Evolutionary conservation across 2,888 invertebrate species (phyloP).

Genomic region (Scaptomyza polygonia): DNA sequence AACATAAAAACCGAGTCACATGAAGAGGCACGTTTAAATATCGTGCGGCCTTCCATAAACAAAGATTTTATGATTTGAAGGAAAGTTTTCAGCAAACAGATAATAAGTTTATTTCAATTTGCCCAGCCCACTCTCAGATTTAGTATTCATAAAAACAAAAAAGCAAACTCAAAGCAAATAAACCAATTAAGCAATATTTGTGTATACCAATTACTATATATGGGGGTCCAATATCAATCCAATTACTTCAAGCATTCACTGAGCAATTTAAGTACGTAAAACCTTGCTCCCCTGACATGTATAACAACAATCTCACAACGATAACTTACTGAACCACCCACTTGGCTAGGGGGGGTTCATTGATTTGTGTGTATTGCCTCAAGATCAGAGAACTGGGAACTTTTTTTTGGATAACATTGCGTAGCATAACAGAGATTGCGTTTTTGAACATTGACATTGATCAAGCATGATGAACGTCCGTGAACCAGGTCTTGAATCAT

Average conservation of each 20-base stretch:
- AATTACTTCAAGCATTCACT: conserved; percentile 29
- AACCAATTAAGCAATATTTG: conserved; percentile 56
- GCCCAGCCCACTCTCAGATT: conserved; percentile 30
- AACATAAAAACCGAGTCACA: conserved; percentile 11
- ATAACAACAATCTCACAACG: conserved; percentile 7
- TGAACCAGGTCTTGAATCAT: conserved; percentile 43
- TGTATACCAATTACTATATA: conserved; percentile 27
- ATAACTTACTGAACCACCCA: conserved; percentile 11
- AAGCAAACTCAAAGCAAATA: conserved; percentile 52
- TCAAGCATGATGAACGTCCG: conserved; percentile 45
- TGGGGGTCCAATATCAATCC: conserved; percentile 24
- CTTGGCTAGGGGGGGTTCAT: conserved; percentile 43
- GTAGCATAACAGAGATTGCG: conserved; percentile 37
- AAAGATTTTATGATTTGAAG: conserved; percentile 58
- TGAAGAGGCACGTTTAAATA: conserved; percentile 36
- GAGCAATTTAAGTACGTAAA: background rate
- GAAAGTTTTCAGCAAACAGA: conserved; percentile 64
- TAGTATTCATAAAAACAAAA: conserved; percentile 5
- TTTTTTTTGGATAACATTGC: conserved; percentile 26
- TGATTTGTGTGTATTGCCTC: conserved; percentile 35
- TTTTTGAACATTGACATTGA: conserved; percentile 31
- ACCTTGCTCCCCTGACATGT: conserved; percentile 46
- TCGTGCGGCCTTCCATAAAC: conserved; percentile 32
- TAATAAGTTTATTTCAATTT: conserved; percentile 40
- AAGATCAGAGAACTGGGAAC: conserved; percentile 33